Evolutionary conservation across 2,797 vertebrate genomes (phyloP).

Genomic region (Centropyge bicolor): DNA sequence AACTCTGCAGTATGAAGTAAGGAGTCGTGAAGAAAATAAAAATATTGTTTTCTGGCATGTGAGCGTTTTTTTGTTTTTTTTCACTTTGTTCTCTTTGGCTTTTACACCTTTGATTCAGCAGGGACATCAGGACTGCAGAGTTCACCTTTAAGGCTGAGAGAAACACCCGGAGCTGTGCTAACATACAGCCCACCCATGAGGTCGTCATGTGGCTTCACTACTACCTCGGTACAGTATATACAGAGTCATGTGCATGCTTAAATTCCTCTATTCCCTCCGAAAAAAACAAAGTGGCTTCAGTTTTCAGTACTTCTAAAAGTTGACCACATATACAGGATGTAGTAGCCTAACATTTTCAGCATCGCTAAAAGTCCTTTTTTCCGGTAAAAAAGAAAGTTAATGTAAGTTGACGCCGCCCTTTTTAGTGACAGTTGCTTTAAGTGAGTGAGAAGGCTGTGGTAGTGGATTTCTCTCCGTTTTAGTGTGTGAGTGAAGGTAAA

Average conservation of each 20-base stretch:
- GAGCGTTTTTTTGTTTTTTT: no score
- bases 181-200: conserved; percentile 54
- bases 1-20: conserved; percentile 55
- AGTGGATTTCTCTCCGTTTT: conserved; percentile 27
- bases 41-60: conserved; percentile 18
- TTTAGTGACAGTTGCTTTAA: conserved; percentile 30
- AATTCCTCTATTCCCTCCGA: conserved; percentile 51
- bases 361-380: conserved; percentile 55
- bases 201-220: conserved; percentile 55
- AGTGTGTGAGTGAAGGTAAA: conserved; percentile 47
- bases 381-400: background rate
- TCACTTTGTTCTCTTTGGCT: conserved; percentile 58
- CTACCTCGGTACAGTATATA: conserved; percentile 73
- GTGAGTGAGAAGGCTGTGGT: conserved; percentile 37
- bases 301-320: conserved; percentile 80
- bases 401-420: conserved; percentile 7
- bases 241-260: conserved; percentile 77
- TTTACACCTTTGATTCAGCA: conserved; percentile 45
- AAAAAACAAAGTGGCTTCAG: conserved; percentile 80
- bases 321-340: conserved; percentile 61
- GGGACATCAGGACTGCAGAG: conserved; percentile 42
- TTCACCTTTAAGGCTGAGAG: conserved; percentile 58
- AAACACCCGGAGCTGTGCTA: conserved; percentile 55
- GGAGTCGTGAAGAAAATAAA: background rate
- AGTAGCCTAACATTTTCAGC: conserved; percentile 46